Conservation (phyloP, 2,888 invertebrate genomes). For the Cremastobaeus sp. region DNA sequence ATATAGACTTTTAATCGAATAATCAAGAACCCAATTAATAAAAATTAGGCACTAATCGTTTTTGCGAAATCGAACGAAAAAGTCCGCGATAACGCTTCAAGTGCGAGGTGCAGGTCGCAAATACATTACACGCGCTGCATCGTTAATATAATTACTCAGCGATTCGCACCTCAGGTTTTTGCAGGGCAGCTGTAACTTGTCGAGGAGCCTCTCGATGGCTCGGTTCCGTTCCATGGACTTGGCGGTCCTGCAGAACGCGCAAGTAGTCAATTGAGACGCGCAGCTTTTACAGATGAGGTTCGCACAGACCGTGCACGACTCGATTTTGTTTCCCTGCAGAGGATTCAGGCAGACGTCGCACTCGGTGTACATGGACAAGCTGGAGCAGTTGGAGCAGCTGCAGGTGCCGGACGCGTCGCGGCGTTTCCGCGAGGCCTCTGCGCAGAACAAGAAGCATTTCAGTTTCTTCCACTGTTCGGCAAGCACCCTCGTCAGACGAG, state of each 20-base stretch:
- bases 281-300: slow-evolving; percentile 67
- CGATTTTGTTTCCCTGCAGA: slow-evolving; percentile 64
- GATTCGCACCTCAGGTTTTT: slow-evolving; percentile 66
- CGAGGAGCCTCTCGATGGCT: slow-evolving; percentile 67
- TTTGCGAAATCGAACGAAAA: too few relatives aligned
- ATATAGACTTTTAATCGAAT: too few relatives aligned
- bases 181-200: slow-evolving; percentile 66
- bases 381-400: slow-evolving; percentile 65
- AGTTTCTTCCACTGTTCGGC: slow-evolving; percentile 11
- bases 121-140: too few relatives aligned
- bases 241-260: slow-evolving; percentile 67
- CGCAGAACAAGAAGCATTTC: not conserved
- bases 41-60: too few relatives aligned
- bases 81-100: too few relatives aligned
- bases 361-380: slow-evolving; percentile 62
- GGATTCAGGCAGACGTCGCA: slow-evolving; percentile 69
- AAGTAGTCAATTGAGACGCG: slow-evolving; percentile 59
- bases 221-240: slow-evolving; percentile 64
- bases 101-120: too few relatives aligned
- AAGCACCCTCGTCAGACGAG: too few relatives aligned
- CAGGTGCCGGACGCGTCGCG: slow-evolving; percentile 35
- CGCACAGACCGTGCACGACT: slow-evolving; percentile 66
- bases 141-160: too few relatives aligned
- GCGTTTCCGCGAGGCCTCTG: not conserved
- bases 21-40: too few relatives aligned